Base-by-base conservation (phyloP, 2,113 vertebrate species). In the Neomonachus schauinslandi region DNA sequence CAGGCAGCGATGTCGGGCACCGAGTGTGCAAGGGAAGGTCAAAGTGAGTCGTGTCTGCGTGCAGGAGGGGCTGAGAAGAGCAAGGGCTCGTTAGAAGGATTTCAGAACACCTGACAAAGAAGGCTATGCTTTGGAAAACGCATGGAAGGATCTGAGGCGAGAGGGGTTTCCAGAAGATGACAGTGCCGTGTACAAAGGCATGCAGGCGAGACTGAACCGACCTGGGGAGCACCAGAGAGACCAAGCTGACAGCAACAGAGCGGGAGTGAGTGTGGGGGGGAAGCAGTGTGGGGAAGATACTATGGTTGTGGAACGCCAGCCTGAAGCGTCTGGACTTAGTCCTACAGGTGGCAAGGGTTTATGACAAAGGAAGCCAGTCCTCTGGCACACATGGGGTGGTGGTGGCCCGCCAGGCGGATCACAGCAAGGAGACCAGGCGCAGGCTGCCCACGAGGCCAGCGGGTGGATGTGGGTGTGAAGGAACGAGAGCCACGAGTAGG, bases 301-400 rank as follows among this genome's bases (percentile, higher is more conserved):
- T 82, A 51, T 5, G 95, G 82, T 61, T 92, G 77, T 82, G 93
- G 89, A 85, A 86, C 95, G 89, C 53, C 51, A 91, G 77, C 61
- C 67, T 36, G 69, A 94, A 61, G 79, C 91, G 61, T 90, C 1
- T 81, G 74, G 55, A 92, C 49, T 96, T 91, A 21, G 79, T 69
- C 72, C 67, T 86, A 24, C 7, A 69, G 10, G 46, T 96, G 63
- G 31, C 89, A 97, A 97, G 96, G 26, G 61, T 97, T 94, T 80
- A 15, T 33, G 49, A 59, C 21, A 61, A 95, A 94, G 82, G 79
- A 89, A 88, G 96, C 96, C 1, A 46, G 63, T 11, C 33, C 39
- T 89, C 63, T 49, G 74, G 77, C 33, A 7, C 14, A 77, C 33
- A 2, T 19, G 18, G 67, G 67, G 18, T 36, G 67, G 67, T 33